phyloP scores from a whole-genome alignment of 1,140 invertebrate genomes.

The Papilio polyxenes region DNA sequence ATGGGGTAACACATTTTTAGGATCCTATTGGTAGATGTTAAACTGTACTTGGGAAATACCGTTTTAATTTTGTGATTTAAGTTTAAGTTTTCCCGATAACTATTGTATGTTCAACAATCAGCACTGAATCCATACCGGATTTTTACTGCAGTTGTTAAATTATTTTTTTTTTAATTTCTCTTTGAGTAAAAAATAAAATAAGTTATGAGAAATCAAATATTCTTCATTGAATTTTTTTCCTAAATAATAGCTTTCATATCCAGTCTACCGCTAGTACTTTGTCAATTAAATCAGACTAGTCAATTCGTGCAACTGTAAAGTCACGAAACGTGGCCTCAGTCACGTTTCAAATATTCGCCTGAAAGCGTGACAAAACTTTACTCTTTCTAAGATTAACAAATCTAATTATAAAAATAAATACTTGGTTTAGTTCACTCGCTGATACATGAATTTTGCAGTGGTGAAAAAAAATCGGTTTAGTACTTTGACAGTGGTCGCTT shows the following conservation, averaged over 20 bases:
- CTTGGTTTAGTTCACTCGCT: too few species aligned
- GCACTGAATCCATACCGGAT: not conserved
- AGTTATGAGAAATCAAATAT: not conserved
- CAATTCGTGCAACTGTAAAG: not conserved
- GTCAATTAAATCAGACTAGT: slow-evolving; percentile 11
- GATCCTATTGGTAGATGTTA: too few species aligned
- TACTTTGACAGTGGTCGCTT: too few species aligned
- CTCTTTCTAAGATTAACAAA: not conserved
- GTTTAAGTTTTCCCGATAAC: too few species aligned
- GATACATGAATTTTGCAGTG: too few species aligned
- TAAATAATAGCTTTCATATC: not conserved
- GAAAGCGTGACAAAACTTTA: not conserved
- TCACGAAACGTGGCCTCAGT: slow-evolving; percentile 1
- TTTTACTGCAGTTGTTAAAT: too few species aligned
- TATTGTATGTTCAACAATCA: not conserved
- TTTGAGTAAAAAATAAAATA: not conserved
- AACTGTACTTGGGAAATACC: not conserved
- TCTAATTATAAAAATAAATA: too few species aligned
- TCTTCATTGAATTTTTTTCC: not conserved
- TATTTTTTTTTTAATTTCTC: not conserved
- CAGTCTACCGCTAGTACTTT: not conserved
- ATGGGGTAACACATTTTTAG: too few species aligned
- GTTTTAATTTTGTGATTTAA: too few species aligned
- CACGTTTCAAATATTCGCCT: slow-evolving; percentile 15
- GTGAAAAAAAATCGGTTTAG: too few species aligned